Evolutionary conservation across 2,113 vertebrate species (phyloP).

Genomic region (Psettodes erumei): DNA sequence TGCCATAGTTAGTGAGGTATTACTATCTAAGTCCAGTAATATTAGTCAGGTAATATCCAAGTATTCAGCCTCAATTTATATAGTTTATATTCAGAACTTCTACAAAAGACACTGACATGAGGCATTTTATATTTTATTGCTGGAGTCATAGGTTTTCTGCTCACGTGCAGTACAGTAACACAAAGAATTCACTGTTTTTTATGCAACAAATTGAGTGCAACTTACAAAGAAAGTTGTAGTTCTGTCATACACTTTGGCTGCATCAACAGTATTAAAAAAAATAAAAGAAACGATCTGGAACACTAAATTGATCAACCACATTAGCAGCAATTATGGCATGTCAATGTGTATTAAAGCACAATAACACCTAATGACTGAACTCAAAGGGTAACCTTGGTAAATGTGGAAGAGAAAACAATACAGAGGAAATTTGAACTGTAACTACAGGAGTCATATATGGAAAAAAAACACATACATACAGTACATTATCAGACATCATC

Average conservation of each 20-base stretch:
- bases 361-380: constrained; percentile 27
- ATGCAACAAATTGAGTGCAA: background rate
- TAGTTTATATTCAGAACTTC: constrained; percentile 46
- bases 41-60: constrained; percentile 34
- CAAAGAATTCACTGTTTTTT: constrained; percentile 25
- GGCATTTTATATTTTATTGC: constrained; percentile 41
- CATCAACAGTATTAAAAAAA: constrained; percentile 4
- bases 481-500: constrained; percentile 15
- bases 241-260: constrained; percentile 13
- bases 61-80: constrained; percentile 27
- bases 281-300: constrained; percentile 30
- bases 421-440: constrained; percentile 9
- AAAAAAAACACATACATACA: too few species aligned
- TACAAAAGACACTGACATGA: constrained; percentile 28
- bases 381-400: constrained; percentile 41
- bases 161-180: constrained; percentile 23
- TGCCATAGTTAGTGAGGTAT: constrained; percentile 25
- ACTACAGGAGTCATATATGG: constrained; percentile 28
- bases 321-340: constrained; percentile 24
- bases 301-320: constrained; percentile 4
- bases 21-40: constrained; percentile 31
- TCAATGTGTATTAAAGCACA: constrained; percentile 64
- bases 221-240: background rate
- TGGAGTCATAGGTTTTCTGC: constrained; percentile 13
- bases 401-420: constrained; percentile 10